Evolutionary conservation across 2,113 vertebrate species (phyloP).

Genomic region (Triplophysa siluroides): DNA sequence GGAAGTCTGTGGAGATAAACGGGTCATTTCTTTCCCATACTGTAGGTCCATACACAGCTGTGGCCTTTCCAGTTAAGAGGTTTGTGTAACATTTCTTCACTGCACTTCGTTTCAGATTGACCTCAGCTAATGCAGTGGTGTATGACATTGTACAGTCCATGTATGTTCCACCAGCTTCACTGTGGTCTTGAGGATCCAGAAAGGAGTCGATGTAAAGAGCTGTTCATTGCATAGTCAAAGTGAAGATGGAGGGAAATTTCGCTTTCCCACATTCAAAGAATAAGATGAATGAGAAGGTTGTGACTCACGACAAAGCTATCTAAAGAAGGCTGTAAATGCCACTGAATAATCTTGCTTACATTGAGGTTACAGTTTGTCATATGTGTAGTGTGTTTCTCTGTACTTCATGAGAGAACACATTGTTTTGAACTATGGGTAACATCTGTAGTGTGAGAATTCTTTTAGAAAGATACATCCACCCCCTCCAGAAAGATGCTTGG

Average conservation of each 20-base stretch:
- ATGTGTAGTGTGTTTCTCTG: background rate
- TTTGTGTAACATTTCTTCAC: constrained; percentile 9
- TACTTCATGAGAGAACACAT: background rate
- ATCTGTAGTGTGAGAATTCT: background rate
- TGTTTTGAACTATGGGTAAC: background rate
- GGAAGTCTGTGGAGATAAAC: constrained; percentile 59
- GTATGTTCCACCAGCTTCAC: no score
- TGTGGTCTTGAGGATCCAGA: no score
- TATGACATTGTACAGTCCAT: background rate
- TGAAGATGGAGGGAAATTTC: constrained; percentile 61
- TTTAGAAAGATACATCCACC: background rate
- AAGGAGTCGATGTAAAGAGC: background rate
- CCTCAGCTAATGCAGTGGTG: constrained; percentile 1
- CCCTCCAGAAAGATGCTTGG: background rate
- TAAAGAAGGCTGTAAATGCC: constrained; percentile 56
- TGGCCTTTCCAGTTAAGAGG: background rate
- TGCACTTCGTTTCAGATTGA: constrained; percentile 27
- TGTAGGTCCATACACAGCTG: constrained; percentile 16
- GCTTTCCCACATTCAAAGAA: constrained; percentile 61
- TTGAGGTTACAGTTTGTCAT: constrained; percentile 10
- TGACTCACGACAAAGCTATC: constrained; percentile 66
- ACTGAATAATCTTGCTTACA: constrained; percentile 21
- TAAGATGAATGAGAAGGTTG: constrained; percentile 28
- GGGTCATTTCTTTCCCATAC: constrained; percentile 55
- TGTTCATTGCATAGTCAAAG: constrained; percentile 57